These are phyloP conservation scores for Psettodes erumei DNA, from an alignment of 2,113 vertebrate genomes.

Conservation along the genomic window DNA sequence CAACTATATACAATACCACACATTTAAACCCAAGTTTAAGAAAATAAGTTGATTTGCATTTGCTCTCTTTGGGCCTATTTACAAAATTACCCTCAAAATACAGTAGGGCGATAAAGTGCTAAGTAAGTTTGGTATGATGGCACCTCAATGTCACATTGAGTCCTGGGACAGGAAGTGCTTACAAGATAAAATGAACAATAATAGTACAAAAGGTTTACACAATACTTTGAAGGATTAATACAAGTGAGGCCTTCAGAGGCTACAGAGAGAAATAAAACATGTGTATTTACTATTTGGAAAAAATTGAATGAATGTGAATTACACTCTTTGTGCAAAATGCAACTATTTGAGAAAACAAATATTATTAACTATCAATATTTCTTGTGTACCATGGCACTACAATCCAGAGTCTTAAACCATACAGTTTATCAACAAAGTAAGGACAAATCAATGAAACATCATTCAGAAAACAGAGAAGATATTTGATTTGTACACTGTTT, in stretches of 20 bases:
- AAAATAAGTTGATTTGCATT: conserved; percentile 46
- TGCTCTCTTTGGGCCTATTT: conserved; percentile 22
- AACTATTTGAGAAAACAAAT: neutral
- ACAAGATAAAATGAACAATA: conserved; percentile 39
- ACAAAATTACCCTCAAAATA: conserved; percentile 53
- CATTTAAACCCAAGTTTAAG: conserved; percentile 44
- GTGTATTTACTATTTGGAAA: conserved; percentile 1
- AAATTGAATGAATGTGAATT: neutral
- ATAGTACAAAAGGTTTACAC: too few relatives aligned
- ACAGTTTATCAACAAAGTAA: conserved; percentile 4
- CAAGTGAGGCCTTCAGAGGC: conserved; percentile 31
- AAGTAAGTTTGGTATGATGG: conserved; percentile 36
- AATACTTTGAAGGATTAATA: conserved; percentile 18
- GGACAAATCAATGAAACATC: neutral
- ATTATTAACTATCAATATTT: too few relatives aligned
- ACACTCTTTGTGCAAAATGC: neutral
- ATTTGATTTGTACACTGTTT: conserved; percentile 23
- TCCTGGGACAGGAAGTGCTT: conserved; percentile 55
- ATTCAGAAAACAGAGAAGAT: neutral
- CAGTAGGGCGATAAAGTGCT: conserved; percentile 79
- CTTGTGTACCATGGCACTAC: neutral
- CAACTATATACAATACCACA: conserved; percentile 25
- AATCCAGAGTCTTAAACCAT: neutral
- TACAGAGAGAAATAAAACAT: conserved; percentile 19
- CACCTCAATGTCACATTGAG: conserved; percentile 46